A percentile compares a stretch with the other conserved stretches of the same genome.
phyloP scores from a whole-genome alignment of 2,797 vertebrate genomes.

The Meriones psammophilus region DNA sequence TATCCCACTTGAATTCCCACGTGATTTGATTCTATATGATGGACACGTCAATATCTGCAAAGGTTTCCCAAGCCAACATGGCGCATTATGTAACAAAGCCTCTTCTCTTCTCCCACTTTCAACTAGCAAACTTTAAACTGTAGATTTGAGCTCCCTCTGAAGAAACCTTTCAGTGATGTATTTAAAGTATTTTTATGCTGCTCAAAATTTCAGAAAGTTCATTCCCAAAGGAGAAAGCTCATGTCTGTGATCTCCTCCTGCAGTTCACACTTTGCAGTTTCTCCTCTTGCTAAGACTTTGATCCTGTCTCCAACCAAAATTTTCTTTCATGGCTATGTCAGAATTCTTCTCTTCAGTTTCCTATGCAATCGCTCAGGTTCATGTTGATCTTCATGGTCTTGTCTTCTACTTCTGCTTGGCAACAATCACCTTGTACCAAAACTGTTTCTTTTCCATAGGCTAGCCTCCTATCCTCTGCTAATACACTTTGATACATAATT shows the following conservation, averaged over 20 bases:
- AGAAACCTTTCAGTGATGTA: constrained; percentile 68
- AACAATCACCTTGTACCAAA: constrained; percentile 53
- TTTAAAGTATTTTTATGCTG: constrained; percentile 70
- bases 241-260: constrained; percentile 73
- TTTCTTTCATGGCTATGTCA: constrained; percentile 57
- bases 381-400: constrained; percentile 63
- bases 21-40: neutral
- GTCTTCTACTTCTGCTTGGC: constrained; percentile 54
- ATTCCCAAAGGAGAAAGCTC: constrained; percentile 57
- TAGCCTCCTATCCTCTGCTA: constrained; percentile 5
- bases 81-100: constrained; percentile 60
- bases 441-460: neutral
- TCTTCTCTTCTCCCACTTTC: constrained; percentile 55
- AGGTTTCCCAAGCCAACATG: constrained; percentile 55
- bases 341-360: constrained; percentile 59
- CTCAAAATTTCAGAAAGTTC: constrained; percentile 73
- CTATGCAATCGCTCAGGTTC: constrained; percentile 67
- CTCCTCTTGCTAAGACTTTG: constrained; percentile 68
- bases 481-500: constrained; percentile 24
- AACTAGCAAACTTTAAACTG: constrained; percentile 59
- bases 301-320: constrained; percentile 66
- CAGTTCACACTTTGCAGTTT: constrained; percentile 70
- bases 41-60: neutral
- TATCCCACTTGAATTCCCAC: neutral
- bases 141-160: constrained; percentile 62